Base-by-base conservation (phyloP, 2,888 invertebrate genomes). In the Deilephila elpenor region DNA sequence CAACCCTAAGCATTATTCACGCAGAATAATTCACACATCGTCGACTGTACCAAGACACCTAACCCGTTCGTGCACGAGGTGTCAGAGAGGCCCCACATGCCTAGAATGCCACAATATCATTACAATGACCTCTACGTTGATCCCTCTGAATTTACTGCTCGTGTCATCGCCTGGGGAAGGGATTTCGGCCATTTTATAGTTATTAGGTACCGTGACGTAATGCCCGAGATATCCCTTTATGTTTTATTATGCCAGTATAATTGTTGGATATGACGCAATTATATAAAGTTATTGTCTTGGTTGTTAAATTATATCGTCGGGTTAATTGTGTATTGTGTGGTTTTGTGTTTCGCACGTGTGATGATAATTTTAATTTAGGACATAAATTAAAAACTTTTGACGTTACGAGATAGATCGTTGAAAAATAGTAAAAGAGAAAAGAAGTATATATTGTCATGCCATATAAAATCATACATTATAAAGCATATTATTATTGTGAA, bases 31-130 rank as follows among this genome's bases (percentile, higher is more conserved):
- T 67, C 64, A 20, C 64, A 37, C n/a, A 8, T n/a, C n/a, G 14
- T 14, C 64, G 64, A 44, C n/a, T 37, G 37, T 62, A 62, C 62
- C 17, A 29, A 32, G 29, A 51, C 51, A 19, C 53, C 53, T 56
- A 53, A 62, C 62, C 32, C 61, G n/a, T n/a, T 72, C 53, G 37
- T 32, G 51, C 62, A 53, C 34, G 56, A 72, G 56, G 64, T 72
- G 70, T 71, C 76, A 75, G 60, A 71, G 44, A 72, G 75, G 77
- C 77, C 75, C 79, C 77, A 73, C 74, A 76, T 73, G 76, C 72
- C 77, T 77, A 75, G 76, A 80, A 83, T 79, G 76, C 82, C 80
- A 77, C 82, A 84, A 82, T 81, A 82, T 83, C 80, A 84, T 86
- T 87, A 88, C 79, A 77, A 79, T 73, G 73, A 80, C 79, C 82